phyloP scores from a whole-genome alignment of 2,888 invertebrate species.

The Lasioglossum lativentre region DNA sequence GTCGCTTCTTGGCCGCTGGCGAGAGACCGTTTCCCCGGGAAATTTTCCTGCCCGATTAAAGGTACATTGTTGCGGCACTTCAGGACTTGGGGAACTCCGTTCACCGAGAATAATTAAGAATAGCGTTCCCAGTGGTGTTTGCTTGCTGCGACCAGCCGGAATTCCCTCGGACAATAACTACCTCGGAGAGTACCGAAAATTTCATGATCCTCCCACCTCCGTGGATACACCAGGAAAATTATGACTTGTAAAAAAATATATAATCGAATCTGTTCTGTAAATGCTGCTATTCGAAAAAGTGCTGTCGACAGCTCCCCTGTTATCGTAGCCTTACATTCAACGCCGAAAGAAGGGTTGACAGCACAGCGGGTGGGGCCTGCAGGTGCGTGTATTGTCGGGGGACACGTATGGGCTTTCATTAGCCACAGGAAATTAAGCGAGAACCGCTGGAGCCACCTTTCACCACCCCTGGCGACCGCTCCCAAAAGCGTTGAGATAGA shows the following conservation, averaged over 20 bases:
- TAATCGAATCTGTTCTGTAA: background rate
- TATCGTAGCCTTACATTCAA: constrained; percentile 43
- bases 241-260: background rate
- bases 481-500: constrained; percentile 60
- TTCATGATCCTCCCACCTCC: background rate
- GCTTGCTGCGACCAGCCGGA: constrained; percentile 1
- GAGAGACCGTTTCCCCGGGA: constrained; percentile 21
- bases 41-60: constrained; percentile 54
- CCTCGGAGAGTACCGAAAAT: background rate
- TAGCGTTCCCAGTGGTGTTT: constrained; percentile 13
- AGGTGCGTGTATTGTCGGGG: constrained; percentile 59
- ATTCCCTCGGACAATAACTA: background rate
- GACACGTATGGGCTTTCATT: constrained; percentile 80
- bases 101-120: constrained; percentile 49
- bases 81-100: constrained; percentile 26
- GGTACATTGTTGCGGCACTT: constrained; percentile 42
- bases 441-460: constrained; percentile 66
- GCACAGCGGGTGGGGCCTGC: constrained; percentile 19
- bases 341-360: constrained; percentile 50
- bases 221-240: background rate
- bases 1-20: constrained; percentile 43
- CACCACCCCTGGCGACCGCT: constrained; percentile 30
- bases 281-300: background rate
- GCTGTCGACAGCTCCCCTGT: background rate
- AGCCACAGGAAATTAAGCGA: constrained; percentile 83